Percentiles rank a stretch among this genome's conserved stretches.
Evolutionary conservation across 1,140 invertebrate species (phyloP).

Genomic region (Heliconius hermathena): DNA sequence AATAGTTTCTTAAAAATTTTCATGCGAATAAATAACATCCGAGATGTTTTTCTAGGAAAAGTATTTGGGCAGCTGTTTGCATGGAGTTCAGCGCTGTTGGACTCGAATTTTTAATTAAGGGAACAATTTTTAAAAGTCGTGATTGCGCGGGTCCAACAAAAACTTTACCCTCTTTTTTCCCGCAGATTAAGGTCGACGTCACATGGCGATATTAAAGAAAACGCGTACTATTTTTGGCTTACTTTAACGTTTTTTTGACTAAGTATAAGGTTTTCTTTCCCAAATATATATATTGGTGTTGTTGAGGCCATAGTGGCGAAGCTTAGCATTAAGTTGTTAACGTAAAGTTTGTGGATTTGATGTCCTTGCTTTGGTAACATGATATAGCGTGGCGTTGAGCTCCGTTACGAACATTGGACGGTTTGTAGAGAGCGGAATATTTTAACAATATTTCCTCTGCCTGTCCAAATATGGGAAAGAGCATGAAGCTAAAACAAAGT

Average conservation of each 20-base stretch:
- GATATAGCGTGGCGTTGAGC: neutral
- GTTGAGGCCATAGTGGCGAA: neutral
- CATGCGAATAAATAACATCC: slow-evolving; percentile 36
- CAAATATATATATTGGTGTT: too few relatives aligned
- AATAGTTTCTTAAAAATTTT: neutral
- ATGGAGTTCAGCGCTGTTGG: slow-evolving; percentile 33
- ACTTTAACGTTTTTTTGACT: neutral
- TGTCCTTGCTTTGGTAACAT: too few relatives aligned
- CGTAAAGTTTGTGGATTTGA: neutral
- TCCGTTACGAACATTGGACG: neutral
- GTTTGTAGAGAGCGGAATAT: neutral
- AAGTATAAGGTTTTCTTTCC: neutral
- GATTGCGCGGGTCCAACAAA: slow-evolving; percentile 52
- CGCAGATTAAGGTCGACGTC: slow-evolving; percentile 49
- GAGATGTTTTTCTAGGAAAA: slow-evolving; percentile 37
- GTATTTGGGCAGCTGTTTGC: slow-evolving; percentile 42
- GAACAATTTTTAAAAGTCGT: slow-evolving; percentile 64
- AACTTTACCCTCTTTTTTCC: slow-evolving; percentile 50
- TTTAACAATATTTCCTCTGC: neutral
- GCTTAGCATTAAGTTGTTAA: neutral
- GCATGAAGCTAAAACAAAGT: neutral
- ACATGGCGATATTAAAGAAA: slow-evolving; percentile 1
- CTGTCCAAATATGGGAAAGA: neutral
- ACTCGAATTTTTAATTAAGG: slow-evolving; percentile 60
- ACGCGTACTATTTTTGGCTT: neutral